phyloP scores from a whole-genome alignment of 1,140 invertebrate species.

The Sinella curviseta region DNA sequence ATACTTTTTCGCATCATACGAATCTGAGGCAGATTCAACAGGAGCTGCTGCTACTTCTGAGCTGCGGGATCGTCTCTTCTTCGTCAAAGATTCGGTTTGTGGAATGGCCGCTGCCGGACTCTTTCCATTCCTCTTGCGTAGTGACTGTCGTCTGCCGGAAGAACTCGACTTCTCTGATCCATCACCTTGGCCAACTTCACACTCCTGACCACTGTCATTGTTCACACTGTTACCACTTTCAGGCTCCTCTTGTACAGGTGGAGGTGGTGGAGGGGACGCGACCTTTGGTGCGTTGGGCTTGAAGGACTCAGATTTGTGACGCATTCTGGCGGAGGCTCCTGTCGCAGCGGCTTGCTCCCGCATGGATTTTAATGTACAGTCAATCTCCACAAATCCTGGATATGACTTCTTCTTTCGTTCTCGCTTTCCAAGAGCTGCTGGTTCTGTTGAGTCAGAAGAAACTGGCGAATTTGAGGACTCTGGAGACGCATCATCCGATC shows the following conservation, averaged over 20 bases:
- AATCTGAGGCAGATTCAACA: not conserved
- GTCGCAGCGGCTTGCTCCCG: too few relatives aligned
- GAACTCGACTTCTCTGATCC: not conserved
- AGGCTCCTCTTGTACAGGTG: too few relatives aligned
- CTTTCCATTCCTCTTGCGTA: not conserved
- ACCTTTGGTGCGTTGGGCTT: too few relatives aligned
- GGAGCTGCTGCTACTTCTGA: not conserved
- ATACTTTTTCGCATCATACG: not conserved
- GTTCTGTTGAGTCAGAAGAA: not conserved
- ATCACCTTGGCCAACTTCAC: not conserved
- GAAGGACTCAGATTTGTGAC: too few relatives aligned
- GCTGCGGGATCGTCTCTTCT: not conserved
- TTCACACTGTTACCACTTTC: too few relatives aligned
- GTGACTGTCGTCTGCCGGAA: not conserved
- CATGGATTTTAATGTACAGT: not conserved
- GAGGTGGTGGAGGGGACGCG: too few relatives aligned
- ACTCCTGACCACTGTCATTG: too few relatives aligned
- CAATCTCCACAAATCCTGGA: not conserved
- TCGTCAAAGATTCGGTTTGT: not conserved
- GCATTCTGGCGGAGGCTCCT: too few relatives aligned
- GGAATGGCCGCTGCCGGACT: not conserved
- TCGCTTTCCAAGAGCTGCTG: not conserved
- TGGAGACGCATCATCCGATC: too few relatives aligned
- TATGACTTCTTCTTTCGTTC: not conserved
- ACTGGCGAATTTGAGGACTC: too few relatives aligned